Evolutionary conservation across 1,140 invertebrate genomes (phyloP).

Genomic region (Meloidogyne chitwoodi): DNA sequence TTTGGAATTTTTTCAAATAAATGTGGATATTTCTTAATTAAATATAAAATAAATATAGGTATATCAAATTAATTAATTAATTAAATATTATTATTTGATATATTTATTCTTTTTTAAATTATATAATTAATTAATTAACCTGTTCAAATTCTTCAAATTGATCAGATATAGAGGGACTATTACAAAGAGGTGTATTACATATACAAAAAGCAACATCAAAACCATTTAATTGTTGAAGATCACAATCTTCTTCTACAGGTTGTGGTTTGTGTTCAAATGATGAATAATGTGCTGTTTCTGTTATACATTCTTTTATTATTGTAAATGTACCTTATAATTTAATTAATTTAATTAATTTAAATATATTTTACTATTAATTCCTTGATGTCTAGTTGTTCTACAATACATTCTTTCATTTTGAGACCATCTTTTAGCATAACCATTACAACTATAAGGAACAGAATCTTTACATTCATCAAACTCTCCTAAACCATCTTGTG

Average conservation of each 20-base stretch:
- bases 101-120: too few species aligned
- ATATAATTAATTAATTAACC: constrained; percentile 16
- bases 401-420: constrained; percentile 39
- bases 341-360: background rate
- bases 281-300: constrained; percentile 47
- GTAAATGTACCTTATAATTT: constrained; percentile 43
- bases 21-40: constrained; percentile 46
- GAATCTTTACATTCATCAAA: constrained; percentile 45
- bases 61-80: too few species aligned
- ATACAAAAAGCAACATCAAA: constrained; percentile 51
- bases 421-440: constrained; percentile 38
- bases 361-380: constrained; percentile 18
- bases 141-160: constrained; percentile 51
- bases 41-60: too few species aligned
- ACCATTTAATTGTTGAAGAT: constrained; percentile 44
- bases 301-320: constrained; percentile 53
- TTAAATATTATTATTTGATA: too few species aligned
- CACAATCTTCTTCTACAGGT: constrained; percentile 46
- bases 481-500: constrained; percentile 36
- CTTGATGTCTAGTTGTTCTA: constrained; percentile 37
- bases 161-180: constrained; percentile 42
- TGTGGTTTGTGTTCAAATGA: constrained; percentile 50
- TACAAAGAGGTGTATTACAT: constrained; percentile 36
- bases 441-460: constrained; percentile 45
- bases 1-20: constrained; percentile 31